phyloP scores from a whole-genome alignment of 2,888 invertebrate genomes.

The Lochmaea crataegi region DNA sequence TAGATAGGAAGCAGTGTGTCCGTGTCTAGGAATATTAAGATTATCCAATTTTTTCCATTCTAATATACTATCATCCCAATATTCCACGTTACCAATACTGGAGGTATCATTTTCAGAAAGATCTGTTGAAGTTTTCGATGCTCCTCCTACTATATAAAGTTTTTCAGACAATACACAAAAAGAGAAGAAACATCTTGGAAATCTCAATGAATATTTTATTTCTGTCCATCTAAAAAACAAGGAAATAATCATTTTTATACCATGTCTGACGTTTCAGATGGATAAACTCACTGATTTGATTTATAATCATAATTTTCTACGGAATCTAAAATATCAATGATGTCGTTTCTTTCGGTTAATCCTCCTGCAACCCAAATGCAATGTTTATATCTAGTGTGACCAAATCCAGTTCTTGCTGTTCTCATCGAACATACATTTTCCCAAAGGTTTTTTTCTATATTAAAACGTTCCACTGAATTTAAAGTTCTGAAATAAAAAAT shows the following conservation, averaged over 20 bases:
- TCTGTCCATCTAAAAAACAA: slow-evolving; percentile 68
- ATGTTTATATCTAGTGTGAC: slow-evolving; percentile 71
- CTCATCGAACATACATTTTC: slow-evolving; percentile 70
- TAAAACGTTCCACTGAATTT: slow-evolving; percentile 70
- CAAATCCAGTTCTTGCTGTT: slow-evolving; percentile 72
- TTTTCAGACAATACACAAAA: slow-evolving; percentile 70
- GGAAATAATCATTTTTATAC: slow-evolving; percentile 2
- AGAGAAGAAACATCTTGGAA: slow-evolving; percentile 69
- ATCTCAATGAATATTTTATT: slow-evolving; percentile 66
- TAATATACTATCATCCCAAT: slow-evolving; percentile 70
- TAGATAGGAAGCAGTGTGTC: slow-evolving; percentile 73
- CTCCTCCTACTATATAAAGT: slow-evolving; percentile 76
- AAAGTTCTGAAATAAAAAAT: slow-evolving; percentile 39
- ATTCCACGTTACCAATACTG: slow-evolving; percentile 71
- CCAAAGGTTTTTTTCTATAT: slow-evolving; percentile 71
- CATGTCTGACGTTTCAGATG: neutral
- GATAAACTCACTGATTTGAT: slow-evolving; percentile 68
- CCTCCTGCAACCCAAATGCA: slow-evolving; percentile 82
- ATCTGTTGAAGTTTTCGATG: slow-evolving; percentile 66
- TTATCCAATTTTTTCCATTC: slow-evolving; percentile 72
- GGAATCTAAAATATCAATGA: slow-evolving; percentile 69
- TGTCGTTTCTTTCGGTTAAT: slow-evolving; percentile 70
- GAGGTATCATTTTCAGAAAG: slow-evolving; percentile 62
- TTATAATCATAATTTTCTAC: slow-evolving; percentile 75
- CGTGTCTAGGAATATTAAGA: slow-evolving; percentile 75